Percentiles rank a stretch among this genome's conserved stretches.
Conservation (phyloP, 1,140 invertebrate genomes). For the Apis florea region DNA sequence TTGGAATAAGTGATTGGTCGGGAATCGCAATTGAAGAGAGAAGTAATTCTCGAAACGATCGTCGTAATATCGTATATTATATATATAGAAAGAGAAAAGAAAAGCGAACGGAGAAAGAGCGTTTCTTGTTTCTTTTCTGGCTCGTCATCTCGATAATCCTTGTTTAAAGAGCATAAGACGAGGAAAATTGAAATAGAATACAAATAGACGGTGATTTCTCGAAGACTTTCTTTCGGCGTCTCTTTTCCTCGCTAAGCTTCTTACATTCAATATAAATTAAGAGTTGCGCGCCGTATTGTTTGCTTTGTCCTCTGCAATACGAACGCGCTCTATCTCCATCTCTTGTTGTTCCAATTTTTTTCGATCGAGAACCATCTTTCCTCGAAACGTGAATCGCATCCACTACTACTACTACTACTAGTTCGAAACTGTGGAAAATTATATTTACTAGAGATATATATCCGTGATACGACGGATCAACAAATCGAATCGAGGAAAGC, state of each 20-base stretch:
- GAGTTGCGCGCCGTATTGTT: background rate
- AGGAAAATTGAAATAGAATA: background rate
- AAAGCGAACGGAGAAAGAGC: background rate
- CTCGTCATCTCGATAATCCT: background rate
- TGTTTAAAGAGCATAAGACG: too few species aligned
- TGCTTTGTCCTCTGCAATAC: background rate
- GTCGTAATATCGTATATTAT: background rate
- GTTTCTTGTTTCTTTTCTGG: background rate
- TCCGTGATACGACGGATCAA: too few species aligned
- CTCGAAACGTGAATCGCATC: background rate
- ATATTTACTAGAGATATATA: background rate
- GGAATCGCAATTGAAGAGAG: background rate
- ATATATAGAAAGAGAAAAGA: background rate
- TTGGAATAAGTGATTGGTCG: too few species aligned
- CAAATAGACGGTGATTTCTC: background rate
- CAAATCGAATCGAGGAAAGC: too few species aligned
- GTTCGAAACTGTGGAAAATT: background rate
- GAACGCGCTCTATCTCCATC: too few species aligned
- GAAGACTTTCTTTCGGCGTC: background rate
- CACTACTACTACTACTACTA: too few species aligned
- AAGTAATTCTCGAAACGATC: background rate
- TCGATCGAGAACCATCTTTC: background rate
- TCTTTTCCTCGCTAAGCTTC: background rate
- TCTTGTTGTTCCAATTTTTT: too few species aligned
- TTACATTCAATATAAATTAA: constrained; percentile 4